Evolutionary conservation across 2,113 vertebrate genomes (phyloP), one percentile per base, ranked within the genome.

Genomic region (Austrofundulus limnaeus): DNA sequence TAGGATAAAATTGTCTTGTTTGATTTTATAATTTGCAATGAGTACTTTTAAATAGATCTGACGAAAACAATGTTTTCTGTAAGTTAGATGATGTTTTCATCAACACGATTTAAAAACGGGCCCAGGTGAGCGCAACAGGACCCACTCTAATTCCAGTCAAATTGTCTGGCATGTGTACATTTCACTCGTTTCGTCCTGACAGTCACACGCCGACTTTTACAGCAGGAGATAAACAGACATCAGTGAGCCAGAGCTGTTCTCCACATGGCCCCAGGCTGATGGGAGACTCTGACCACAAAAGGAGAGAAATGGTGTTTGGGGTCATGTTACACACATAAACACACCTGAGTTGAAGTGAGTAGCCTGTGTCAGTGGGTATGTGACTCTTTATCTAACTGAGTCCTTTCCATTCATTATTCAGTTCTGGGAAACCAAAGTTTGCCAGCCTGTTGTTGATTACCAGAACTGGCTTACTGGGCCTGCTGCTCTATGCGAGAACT

Each of bases 361-460:
- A 59, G 70, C 39, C 66, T 58, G 61, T 72, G 51, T 75, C 45
- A 46, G 65, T 45, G 59, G 34, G 53, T 61, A 47, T 52, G 42
- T 51, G 66, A 76, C 62, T 68, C 57, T 31, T 55, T 75, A 76
- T 71, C 55, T 79, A 51, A 49, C 41, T 0, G 1, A 70, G 23
- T 61, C 55, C 16, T 19, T 45, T 56, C 55, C 68, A 81, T 81
- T 85, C 60, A 84, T 85, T 83, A 88, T 81, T 82, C 46, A 85
- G 72, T 67, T 56, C 52, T 51, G 60, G 53, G 54, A 84, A 65
- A 66, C 67, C 51, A 43, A 64, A 53, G 66, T 64, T 55, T 69
- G 42, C 46, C 21, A 38, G 49, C 51, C 39, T 64, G 58, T 72
- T 53, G 60, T 77, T 57, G 61, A 43, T 57, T 53, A 61, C 25